Evolutionary conservation across 2,888 invertebrate species (phyloP), one percentile per base, ranked within the genome.

Genomic region (Eustalomyia histrio): DNA sequence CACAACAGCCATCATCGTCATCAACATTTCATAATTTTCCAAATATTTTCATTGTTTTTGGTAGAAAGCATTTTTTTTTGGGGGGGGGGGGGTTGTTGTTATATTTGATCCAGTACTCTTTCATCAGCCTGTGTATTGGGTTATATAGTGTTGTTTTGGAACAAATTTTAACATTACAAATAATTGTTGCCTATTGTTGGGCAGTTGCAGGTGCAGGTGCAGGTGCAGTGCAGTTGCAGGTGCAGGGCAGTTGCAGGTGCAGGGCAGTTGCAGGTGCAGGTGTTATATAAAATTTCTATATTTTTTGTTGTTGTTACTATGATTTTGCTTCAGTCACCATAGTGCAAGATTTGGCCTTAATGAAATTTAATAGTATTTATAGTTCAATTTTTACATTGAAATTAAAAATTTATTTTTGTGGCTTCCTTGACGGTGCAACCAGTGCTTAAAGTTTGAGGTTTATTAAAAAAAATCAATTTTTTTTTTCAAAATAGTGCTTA

Each of bases 81-180:
- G n/a, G n/a, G n/a, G n/a, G n/a, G n/a, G n/a, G n/a, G 29, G 29
- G 29, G 58, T 21, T 52, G 58, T 18, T 47, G 57, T 0, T 10
- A 14, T 14, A 55, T 2, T 50, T 47, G 43, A 47, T 58, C 57
- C 64, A 33, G 57, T 18, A 43, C 47, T 55, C 12, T 16, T n/a
- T 47, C n/a, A 47, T 47, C 43, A 47, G 43, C 14, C 43, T 55
- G 53, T 29, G 35, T n/a, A 17, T 16, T 3, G 8, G 17, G 5
- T 16, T 53, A 53, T 39, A 39, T 65, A 53, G 53, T 53, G 4
- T 29, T 29, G 2, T 24, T 29, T 55, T 58, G 35, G n/a, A 21
- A 65, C 35, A 65, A 21, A 65, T 65, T 65, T 65, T 53, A 21
- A 65, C 53, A 65, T 65, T 65, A 65, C 65, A 65, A 65, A 65